Evolutionary conservation across 2,797 vertebrate genomes (phyloP).

Genomic region (Anableps anableps): DNA sequence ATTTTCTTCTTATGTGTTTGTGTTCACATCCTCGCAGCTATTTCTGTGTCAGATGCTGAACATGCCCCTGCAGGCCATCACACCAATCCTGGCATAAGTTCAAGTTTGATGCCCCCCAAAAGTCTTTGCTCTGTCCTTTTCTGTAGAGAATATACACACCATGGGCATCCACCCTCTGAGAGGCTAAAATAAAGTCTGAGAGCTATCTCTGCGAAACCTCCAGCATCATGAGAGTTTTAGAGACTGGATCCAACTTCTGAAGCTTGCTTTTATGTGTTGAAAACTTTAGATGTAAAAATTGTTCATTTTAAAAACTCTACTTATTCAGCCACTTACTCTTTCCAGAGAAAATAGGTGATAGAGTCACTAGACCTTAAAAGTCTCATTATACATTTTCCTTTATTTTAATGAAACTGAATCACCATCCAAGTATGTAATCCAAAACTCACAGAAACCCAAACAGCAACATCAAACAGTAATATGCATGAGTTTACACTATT

Average conservation of each 20-base stretch:
- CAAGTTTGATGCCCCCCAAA: slow-evolving; percentile 20
- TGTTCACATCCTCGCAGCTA: slow-evolving; percentile 10
- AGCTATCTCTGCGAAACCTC: slow-evolving; percentile 35
- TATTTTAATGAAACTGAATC: slow-evolving; percentile 35
- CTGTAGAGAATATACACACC: slow-evolving; percentile 25
- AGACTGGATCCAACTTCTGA: slow-evolving; percentile 23
- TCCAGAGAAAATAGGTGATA: slow-evolving; percentile 11
- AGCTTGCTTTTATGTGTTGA: slow-evolving; percentile 22
- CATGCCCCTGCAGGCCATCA: slow-evolving; percentile 43
- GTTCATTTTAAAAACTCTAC: not conserved
- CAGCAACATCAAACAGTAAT: slow-evolving; percentile 55
- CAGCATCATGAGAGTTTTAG: slow-evolving; percentile 39
- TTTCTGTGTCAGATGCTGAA: slow-evolving; percentile 20
- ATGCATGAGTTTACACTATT: slow-evolving; percentile 61
- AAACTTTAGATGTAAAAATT: slow-evolving; percentile 4
- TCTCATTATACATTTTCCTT: slow-evolving; percentile 2
- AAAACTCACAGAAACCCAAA: slow-evolving; percentile 26
- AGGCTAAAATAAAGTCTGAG: slow-evolving; percentile 43
- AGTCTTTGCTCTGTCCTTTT: slow-evolving; percentile 28
- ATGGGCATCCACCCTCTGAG: slow-evolving; percentile 11
- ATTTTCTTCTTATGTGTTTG: not conserved
- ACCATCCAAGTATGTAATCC: slow-evolving; percentile 38
- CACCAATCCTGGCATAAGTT: slow-evolving; percentile 33
- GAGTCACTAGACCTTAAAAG: slow-evolving; percentile 10
- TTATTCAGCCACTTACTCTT: not conserved